Evolutionary conservation across 2,888 invertebrate genomes (phyloP).

Genomic region (Operophtera brumata): DNA sequence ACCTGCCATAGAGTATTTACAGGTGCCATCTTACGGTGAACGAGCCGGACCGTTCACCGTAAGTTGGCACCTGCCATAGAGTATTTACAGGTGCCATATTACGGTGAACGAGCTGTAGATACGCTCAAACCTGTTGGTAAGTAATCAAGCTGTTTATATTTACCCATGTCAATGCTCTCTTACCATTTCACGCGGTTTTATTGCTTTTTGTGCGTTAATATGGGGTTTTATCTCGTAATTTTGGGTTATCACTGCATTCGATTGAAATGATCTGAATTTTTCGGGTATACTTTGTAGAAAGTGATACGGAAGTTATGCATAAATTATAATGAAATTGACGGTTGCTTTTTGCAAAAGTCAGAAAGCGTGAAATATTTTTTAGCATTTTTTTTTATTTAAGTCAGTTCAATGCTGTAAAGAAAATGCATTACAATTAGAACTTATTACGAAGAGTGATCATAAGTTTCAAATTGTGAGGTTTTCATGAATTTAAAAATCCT

Average conservation of each 20-base stretch:
- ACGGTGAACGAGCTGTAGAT: too few relatives aligned
- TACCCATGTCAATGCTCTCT: constrained; percentile 52
- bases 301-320: constrained; percentile 42
- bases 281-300: constrained; percentile 32
- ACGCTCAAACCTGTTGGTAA: too few relatives aligned
- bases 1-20: too few relatives aligned
- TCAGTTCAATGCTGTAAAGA: too few relatives aligned
- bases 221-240: constrained; percentile 71
- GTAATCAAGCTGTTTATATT: constrained; percentile 1
- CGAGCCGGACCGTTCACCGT: too few relatives aligned
- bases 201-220: constrained; percentile 75
- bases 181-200: constrained; percentile 79
- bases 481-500: too few relatives aligned
- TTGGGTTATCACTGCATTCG: constrained; percentile 71
- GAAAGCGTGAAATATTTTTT: neutral
- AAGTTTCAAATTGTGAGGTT: too few relatives aligned
- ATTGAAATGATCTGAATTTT: constrained; percentile 72
- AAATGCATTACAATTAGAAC: too few relatives aligned
- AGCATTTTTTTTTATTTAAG: neutral
- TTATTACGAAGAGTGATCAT: too few relatives aligned
- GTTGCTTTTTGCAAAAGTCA: constrained; percentile 5
- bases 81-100: too few relatives aligned
- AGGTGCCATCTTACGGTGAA: too few relatives aligned
- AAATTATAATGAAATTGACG: constrained; percentile 36
- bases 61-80: too few relatives aligned